phyloP scores from a whole-genome alignment of 92 coral and sea anemone species.

The Pocillopora meandrina region DNA sequence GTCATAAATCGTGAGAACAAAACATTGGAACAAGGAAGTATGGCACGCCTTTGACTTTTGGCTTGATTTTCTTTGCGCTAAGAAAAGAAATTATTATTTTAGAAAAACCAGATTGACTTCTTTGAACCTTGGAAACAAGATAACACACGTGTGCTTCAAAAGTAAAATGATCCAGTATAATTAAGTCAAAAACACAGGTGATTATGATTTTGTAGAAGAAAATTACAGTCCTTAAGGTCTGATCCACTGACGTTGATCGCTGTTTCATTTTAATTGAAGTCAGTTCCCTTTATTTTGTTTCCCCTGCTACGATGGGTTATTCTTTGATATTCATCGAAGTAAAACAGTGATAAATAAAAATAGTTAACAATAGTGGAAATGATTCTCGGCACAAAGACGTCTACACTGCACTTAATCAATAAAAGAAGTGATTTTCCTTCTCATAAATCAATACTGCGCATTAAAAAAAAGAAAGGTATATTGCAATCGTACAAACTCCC shows the following conservation, averaged over 20 bases:
- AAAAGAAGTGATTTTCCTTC: conserved; percentile 46
- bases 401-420: conserved; percentile 32
- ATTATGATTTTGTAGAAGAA: conserved; percentile 2
- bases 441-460: conserved; percentile 34
- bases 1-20: background rate
- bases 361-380: conserved; percentile 38
- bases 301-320: conserved; percentile 15
- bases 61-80: conserved; percentile 17
- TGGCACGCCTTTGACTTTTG: background rate
- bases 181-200: conserved; percentile 35
- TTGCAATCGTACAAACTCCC: conserved; percentile 1
- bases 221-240: conserved; percentile 4
- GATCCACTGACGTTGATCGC: conserved; percentile 1
- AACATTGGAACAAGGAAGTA: background rate
- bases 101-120: conserved; percentile 40
- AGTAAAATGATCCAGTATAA: conserved; percentile 35
- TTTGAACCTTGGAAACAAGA: conserved; percentile 23
- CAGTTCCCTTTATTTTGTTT: conserved; percentile 17
- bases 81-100: conserved; percentile 25
- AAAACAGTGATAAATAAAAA: conserved; percentile 36
- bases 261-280: conserved; percentile 38
- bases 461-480: conserved; percentile 14
- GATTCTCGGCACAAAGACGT: conserved; percentile 27
- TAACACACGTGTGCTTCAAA: conserved; percentile 42
- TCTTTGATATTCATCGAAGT: conserved; percentile 17